A percentile compares a stretch with the other conserved stretches of the same genome.
Conservation (phyloP, 2,113 vertebrate species). For the Thamnophis sirtalis region DNA sequence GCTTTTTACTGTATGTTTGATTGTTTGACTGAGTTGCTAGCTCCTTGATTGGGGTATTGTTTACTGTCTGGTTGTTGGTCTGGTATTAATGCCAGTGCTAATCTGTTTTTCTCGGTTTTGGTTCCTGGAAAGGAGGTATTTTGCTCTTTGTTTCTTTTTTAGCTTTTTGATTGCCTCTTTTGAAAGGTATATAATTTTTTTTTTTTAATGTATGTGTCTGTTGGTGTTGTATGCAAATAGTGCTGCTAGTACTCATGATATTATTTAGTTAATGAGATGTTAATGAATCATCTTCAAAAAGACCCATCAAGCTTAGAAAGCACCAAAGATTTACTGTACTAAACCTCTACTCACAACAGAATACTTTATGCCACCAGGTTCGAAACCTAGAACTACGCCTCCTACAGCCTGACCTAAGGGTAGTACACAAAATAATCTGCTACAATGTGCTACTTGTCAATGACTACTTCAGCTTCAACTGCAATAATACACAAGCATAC, state of each 20-base stretch:
- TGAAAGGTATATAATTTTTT: neutral
- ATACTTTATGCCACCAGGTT: too few relatives aligned
- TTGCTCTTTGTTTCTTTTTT: neutral
- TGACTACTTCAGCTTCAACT: too few relatives aligned
- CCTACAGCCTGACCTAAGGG: too few relatives aligned
- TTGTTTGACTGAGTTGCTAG: neutral
- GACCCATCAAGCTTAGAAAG: neutral
- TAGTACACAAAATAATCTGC: too few relatives aligned
- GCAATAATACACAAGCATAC: too few relatives aligned
- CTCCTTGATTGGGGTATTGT: neutral
- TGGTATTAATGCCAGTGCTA: neutral
- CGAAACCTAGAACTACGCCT: too few relatives aligned
- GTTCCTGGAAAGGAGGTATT: neutral
- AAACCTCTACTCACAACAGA: too few relatives aligned
- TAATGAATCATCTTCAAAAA: neutral
- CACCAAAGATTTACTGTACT: neutral
- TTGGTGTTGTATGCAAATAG: neutral
- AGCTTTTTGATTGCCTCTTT: neutral
- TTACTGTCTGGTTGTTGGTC: neutral
- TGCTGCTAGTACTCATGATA: neutral
- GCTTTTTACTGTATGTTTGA: neutral
- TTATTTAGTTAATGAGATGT: neutral
- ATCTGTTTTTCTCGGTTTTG: neutral
- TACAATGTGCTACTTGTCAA: too few relatives aligned
- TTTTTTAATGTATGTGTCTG: neutral